Evolutionary conservation across 2,113 vertebrate species (phyloP).

Genomic region (Silurus meridionalis): DNA sequence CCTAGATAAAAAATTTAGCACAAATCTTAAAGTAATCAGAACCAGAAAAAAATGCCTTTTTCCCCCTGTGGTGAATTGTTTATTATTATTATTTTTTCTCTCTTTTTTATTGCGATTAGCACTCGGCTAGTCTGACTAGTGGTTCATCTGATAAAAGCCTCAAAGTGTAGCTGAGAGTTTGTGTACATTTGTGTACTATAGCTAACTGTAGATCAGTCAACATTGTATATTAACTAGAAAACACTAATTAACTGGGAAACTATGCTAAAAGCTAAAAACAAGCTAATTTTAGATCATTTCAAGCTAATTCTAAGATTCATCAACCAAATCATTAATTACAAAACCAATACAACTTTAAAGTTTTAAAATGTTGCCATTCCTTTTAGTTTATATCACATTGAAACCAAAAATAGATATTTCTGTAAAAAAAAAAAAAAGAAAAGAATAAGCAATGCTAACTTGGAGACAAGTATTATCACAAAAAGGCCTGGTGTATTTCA

Average conservation of each 20-base stretch:
- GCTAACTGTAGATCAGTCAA: too few relatives aligned
- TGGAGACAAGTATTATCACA: background rate
- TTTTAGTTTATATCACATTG: background rate
- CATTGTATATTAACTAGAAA: too few relatives aligned
- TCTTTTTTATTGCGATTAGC: background rate
- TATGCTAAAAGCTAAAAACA: background rate
- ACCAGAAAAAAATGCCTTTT: background rate
- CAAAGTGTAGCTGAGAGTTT: rapidly evolving
- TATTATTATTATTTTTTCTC: too few relatives aligned
- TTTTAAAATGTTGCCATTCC: background rate
- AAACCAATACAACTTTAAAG: too few relatives aligned
- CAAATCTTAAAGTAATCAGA: background rate
- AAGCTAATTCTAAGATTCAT: background rate
- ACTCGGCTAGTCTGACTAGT: background rate
- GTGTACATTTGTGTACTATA: background rate
- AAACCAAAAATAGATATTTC: too few relatives aligned
- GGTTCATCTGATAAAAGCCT: background rate
- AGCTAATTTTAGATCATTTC: too few relatives aligned
- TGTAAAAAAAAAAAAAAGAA: too few relatives aligned
- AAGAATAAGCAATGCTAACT: background rate
- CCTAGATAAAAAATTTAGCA: background rate
- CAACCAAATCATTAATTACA: background rate
- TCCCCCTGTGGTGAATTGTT: background rate
- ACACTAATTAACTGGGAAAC: background rate
- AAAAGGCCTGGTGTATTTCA: background rate